Evolutionary conservation across 2,797 vertebrate genomes (phyloP), one percentile per base, ranked within the genome.

Genomic region (Spondyliosoma cantharus): DNA sequence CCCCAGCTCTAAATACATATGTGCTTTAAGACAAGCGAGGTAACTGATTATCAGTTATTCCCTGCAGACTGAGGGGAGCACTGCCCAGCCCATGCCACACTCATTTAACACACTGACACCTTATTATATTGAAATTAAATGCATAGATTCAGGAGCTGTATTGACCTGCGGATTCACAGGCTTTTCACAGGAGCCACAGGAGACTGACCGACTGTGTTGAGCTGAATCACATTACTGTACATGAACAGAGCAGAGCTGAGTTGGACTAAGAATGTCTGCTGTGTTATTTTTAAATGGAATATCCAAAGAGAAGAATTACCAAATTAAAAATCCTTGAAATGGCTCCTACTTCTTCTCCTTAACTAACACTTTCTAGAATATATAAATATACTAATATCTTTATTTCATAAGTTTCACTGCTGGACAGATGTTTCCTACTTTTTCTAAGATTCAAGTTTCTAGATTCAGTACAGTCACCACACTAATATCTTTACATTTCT

Each of bases 91-190:
- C 71, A 17, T 76, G 60, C 71, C 20, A 46, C 22, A 22, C 42
- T 85, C 62, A 87, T 82, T 89, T 86, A 81, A 62, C 66, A 78
- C 69, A 45, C 61, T 74, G 86, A 91, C 86, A 89, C 73, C 76
- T 87, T 86, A 84, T 87, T 90, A 80, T 75, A 84, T n/a, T 60
- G 13, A 80, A 89, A 87, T 86, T 48, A 83, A 88, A 90, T 81
- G 80, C 65, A 78, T 74, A 22, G 60, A 77, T 84, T 83, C 4
- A 7, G 62, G 74, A 74, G 58, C 24, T 76, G 57, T 45, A 81
- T 71, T 86, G 84, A 89, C 72, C 63, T 60, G 24, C 45, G 52
- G 49, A 3, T 80, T 78, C 59, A 43, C 60, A 43, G 45, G 32
- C 22, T 58, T 81, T 78, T 61, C 13, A 20, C 54, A 71, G 54